phyloP scores from a whole-genome alignment of 1,140 invertebrate species.

The Daktulosphaira vitifoliae region DNA sequence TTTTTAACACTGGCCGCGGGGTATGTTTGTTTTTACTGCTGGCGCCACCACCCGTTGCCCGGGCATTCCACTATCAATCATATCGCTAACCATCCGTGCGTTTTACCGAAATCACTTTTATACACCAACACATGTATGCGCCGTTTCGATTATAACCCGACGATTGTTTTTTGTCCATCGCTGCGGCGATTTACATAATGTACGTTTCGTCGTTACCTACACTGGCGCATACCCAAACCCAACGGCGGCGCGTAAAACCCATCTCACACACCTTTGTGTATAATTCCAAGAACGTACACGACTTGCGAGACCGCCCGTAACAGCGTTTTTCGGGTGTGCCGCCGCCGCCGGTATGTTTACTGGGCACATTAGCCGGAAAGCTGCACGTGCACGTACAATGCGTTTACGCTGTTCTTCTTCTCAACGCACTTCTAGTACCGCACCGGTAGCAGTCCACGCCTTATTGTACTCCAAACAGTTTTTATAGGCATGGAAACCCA shows the following conservation, averaged over 20 bases:
- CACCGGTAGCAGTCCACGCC: not conserved
- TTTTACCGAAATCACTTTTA: conserved; percentile 26
- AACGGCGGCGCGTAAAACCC: too few species aligned
- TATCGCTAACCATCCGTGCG: conserved; percentile 32
- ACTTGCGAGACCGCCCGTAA: too few species aligned
- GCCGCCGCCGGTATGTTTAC: conserved; percentile 17
- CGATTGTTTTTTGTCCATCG: conserved; percentile 9
- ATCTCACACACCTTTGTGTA: not conserved
- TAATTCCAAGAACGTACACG: conserved; percentile 14
- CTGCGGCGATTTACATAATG: not conserved
- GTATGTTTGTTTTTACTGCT: conserved; percentile 34
- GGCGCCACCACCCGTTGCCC: conserved; percentile 32
- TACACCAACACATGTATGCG: not conserved
- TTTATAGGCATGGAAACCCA: conserved; percentile 14
- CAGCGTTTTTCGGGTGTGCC: conserved; percentile 6
- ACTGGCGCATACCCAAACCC: too few species aligned
- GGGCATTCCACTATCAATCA: conserved; percentile 31
- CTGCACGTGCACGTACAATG: too few species aligned
- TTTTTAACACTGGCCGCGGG: conserved; percentile 12
- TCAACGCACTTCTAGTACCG: too few species aligned
- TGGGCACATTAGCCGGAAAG: conserved; percentile 25
- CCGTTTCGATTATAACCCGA: conserved; percentile 15
- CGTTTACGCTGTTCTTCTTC: too few species aligned
- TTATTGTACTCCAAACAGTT: conserved; percentile 3
- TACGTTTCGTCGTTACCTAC: not conserved